Conservation (phyloP, 2,888 invertebrate species). For the Corythucha ciliata region DNA sequence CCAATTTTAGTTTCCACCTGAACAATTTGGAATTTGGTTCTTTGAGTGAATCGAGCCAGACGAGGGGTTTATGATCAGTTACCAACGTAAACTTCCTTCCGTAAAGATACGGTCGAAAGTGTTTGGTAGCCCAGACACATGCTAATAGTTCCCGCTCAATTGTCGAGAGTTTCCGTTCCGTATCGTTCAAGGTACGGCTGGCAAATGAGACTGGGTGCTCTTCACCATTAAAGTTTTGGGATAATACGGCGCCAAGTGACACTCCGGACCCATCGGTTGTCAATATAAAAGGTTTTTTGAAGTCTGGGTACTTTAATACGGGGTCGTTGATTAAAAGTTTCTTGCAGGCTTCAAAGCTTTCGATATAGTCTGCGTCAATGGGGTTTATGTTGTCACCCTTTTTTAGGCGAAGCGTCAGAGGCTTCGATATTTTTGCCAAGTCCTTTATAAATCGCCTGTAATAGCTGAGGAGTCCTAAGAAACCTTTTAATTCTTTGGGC, state of each 20-base stretch:
- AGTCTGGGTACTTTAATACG: constrained; percentile 37
- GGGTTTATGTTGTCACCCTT: constrained; percentile 29
- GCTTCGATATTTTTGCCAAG: constrained; percentile 34
- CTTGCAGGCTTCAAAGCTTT: constrained; percentile 19
- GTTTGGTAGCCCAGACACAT: constrained; percentile 8
- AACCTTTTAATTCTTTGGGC: background rate
- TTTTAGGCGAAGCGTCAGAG: constrained; percentile 33
- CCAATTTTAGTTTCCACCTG: constrained; percentile 5
- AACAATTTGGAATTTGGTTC: constrained; percentile 13
- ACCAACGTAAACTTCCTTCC: background rate
- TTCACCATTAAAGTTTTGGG: constrained; percentile 35
- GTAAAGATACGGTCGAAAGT: constrained; percentile 1
- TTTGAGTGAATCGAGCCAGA: constrained; percentile 13
- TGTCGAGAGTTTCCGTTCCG: background rate
- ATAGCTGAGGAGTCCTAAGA: constrained; percentile 5
- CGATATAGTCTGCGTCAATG: background rate
- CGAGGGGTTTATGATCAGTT: constrained; percentile 13
- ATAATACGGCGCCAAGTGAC: background rate
- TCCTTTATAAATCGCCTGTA: constrained; percentile 19
- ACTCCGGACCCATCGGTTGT: constrained; percentile 38
- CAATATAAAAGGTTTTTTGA: constrained; percentile 35
- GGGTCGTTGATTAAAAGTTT: constrained; percentile 18
- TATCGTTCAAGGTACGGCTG: constrained; percentile 38
- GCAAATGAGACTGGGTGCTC: constrained; percentile 38
- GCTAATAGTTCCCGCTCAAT: constrained; percentile 6